A percentile compares a stretch with the other conserved stretches of the same genome.
Evolutionary conservation across 2,797 vertebrate genomes (phyloP).

Genomic region (Acridotheres tristis): DNA sequence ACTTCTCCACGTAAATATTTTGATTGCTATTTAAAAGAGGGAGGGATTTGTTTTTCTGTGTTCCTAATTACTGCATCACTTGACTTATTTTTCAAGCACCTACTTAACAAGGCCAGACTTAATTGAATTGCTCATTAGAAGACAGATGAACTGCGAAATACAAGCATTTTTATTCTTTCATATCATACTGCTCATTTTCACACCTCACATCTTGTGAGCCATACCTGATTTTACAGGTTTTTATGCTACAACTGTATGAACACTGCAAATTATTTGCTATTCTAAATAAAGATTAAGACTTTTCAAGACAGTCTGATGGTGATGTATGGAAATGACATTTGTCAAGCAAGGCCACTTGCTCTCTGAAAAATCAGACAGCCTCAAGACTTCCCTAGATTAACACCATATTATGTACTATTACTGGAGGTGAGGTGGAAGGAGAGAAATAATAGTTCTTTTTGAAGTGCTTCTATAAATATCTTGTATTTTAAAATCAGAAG

Average conservation of each 20-base stretch:
- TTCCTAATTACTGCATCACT: constrained; percentile 39
- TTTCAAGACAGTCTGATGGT: background rate
- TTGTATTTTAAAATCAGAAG: background rate
- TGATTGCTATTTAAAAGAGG: constrained; percentile 35
- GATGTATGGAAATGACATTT: background rate
- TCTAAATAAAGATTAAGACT: background rate
- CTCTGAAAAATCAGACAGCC: background rate
- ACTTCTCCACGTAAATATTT: constrained; percentile 33
- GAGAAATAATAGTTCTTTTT: background rate
- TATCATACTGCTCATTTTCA: constrained; percentile 18
- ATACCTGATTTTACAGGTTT: constrained; percentile 17
- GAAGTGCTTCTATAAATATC: background rate
- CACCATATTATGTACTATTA: background rate
- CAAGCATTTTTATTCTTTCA: constrained; percentile 29
- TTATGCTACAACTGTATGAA: background rate
- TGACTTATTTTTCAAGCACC: constrained; percentile 57
- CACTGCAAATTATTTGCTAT: background rate
- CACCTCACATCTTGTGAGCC: constrained; percentile 2
- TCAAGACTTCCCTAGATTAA: background rate
- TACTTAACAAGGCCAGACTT: constrained; percentile 47
- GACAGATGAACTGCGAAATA: constrained; percentile 12
- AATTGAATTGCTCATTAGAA: constrained; percentile 69
- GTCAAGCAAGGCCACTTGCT: background rate
- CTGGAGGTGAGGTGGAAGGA: background rate
- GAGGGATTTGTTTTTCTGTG: constrained; percentile 19